Evolutionary conservation across 2,797 vertebrate genomes (phyloP).

Genomic region (Pelodytes ibericus): DNA sequence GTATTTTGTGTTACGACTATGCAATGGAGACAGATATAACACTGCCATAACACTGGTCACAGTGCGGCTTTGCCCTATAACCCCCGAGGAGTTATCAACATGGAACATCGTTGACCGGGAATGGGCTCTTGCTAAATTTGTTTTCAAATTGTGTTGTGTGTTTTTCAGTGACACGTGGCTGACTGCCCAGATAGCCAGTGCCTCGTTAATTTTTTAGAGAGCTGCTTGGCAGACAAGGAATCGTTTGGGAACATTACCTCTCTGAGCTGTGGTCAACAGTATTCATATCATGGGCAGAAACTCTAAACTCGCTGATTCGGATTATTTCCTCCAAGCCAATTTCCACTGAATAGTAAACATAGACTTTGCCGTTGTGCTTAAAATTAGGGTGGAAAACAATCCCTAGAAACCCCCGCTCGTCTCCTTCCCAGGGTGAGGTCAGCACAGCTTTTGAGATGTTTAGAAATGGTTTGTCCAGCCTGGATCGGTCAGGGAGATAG

Average conservation of each 20-base stretch:
- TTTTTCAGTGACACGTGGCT: conserved; percentile 17
- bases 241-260: conserved; percentile 74
- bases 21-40: too few relatives aligned
- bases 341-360: conserved; percentile 92
- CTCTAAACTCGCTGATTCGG: conserved; percentile 92
- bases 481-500: conserved; percentile 83
- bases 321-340: conserved; percentile 85
- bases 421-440: conserved; percentile 95
- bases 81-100: too few relatives aligned
- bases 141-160: not conserved
- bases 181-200: conserved; percentile 12
- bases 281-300: conserved; percentile 86
- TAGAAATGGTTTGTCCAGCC: conserved; percentile 85
- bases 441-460: conserved; percentile 87
- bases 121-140: too few relatives aligned
- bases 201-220: conserved; percentile 24
- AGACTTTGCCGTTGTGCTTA: conserved; percentile 87
- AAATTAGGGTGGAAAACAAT: conserved; percentile 87
- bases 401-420: conserved; percentile 93
- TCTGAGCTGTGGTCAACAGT: conserved; percentile 88
- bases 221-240: not conserved
- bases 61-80: too few relatives aligned
- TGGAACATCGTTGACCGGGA: too few relatives aligned
- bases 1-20: too few relatives aligned
- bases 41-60: too few relatives aligned